These are phyloP conservation scores for Drosophila equinoxialis DNA, from an alignment of 1,140 invertebrate species.

Conservation along the genomic window DNA sequence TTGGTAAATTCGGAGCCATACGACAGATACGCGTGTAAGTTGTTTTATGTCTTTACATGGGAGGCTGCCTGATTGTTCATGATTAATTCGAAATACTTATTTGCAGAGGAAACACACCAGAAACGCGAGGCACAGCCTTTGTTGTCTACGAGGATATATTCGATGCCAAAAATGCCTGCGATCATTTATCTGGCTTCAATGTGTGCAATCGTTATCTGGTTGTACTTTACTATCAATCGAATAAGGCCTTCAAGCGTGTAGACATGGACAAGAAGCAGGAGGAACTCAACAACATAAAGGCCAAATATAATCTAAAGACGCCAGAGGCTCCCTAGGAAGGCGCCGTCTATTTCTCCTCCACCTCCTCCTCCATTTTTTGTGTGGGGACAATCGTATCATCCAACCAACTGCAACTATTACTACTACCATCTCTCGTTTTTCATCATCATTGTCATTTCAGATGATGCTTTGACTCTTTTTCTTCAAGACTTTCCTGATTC, in stretches of 20 bases:
- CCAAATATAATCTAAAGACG: constrained; percentile 91
- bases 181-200: constrained; percentile 99
- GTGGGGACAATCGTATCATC: constrained; percentile 1
- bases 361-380: no score
- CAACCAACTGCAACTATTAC: no score
- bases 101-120: constrained; percentile 96
- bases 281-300: constrained; percentile 98
- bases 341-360: not conserved
- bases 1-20: constrained; percentile 99
- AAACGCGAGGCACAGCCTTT: constrained; percentile 99
- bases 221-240: constrained; percentile 97
- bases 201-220: constrained; percentile 99
- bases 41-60: not conserved
- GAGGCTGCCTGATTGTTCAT: not conserved
- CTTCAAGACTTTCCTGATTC: not conserved
- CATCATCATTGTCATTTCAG: constrained; percentile 2
- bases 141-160: constrained; percentile 99
- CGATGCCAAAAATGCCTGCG: constrained; percentile 99
- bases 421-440: no score
- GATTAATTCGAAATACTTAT: not conserved
- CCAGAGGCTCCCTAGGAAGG: constrained; percentile 66
- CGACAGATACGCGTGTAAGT: constrained; percentile 99
- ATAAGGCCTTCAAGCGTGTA: constrained; percentile 97
- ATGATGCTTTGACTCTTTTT: constrained; percentile 12
- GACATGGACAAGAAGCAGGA: constrained; percentile 99